Conservation (phyloP, 1,140 invertebrate genomes). For the Rhagoletis zephyria region DNA sequence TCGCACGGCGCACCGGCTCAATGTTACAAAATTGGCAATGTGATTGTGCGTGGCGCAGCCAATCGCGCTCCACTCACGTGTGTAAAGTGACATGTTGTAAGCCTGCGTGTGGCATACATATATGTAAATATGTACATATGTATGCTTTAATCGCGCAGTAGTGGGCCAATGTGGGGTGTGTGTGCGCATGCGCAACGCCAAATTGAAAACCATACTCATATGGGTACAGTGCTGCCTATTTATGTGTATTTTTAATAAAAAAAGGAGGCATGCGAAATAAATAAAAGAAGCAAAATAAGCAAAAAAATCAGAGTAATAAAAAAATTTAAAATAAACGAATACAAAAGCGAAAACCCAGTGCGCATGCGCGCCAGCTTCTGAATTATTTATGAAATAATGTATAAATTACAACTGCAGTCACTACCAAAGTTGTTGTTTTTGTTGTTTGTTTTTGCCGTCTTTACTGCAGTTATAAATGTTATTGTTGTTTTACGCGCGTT, state of each 20-base stretch:
- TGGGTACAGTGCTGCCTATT: not conserved
- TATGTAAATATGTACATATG: not conserved
- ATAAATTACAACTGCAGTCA: constrained; percentile 36
- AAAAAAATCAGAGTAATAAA: not conserved
- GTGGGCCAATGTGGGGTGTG: not conserved
- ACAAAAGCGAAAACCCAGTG: not conserved
- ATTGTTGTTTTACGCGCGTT: not conserved
- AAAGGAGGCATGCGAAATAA: not conserved
- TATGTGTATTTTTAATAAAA: not conserved
- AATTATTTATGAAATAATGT: constrained; percentile 49
- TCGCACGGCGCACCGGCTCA: not conserved
- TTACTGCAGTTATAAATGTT: not conserved
- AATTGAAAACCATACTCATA: not conserved
- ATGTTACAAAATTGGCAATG: not conserved
- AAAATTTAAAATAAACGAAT: not conserved
- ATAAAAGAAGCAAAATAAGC: not conserved
- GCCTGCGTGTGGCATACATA: not conserved
- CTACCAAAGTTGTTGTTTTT: not conserved
- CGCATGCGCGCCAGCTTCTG: constrained; percentile 1
- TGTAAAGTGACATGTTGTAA: not conserved
- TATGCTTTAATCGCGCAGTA: not conserved
- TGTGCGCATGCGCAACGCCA: not conserved
- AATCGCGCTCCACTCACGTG: not conserved
- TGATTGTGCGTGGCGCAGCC: not conserved
- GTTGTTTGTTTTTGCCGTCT: not conserved